phyloP scores from a whole-genome alignment of 2,888 invertebrate genomes.

The Alentia gelatinosa region DNA sequence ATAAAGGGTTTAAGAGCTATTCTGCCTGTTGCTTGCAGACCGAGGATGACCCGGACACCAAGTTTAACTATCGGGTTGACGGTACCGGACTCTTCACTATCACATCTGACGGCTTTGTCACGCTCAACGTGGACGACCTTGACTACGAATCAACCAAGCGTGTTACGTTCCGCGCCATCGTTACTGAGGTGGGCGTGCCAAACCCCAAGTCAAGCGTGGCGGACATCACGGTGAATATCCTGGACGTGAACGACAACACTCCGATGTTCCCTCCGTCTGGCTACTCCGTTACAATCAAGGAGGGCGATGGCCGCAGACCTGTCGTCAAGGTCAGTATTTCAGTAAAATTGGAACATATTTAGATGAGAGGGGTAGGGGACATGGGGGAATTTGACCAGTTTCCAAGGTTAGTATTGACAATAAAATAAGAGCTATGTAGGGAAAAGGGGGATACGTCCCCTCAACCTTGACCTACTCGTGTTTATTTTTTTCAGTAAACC shows the following conservation, averaged over 20 bases:
- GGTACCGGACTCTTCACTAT: constrained; percentile 61
- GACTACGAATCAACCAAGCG: constrained; percentile 63
- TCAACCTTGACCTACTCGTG: too few relatives aligned
- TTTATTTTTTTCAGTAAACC: too few relatives aligned
- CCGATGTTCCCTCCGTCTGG: constrained; percentile 70
- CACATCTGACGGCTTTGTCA: constrained; percentile 60
- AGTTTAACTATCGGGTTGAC: constrained; percentile 59
- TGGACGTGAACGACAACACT: constrained; percentile 74
- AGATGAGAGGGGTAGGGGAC: too few relatives aligned
- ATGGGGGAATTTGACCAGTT: too few relatives aligned
- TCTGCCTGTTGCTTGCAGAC: constrained; percentile 53
- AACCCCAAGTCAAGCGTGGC: constrained; percentile 66
- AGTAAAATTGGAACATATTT: too few relatives aligned
- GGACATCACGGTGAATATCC: constrained; percentile 69
- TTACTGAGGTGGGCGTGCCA: constrained; percentile 65
- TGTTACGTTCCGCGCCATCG: constrained; percentile 64
- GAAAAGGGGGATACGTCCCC: too few relatives aligned
- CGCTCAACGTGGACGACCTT: constrained; percentile 57
- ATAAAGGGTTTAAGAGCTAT: too few relatives aligned
- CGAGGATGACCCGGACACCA: constrained; percentile 55
- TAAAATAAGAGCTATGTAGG: too few relatives aligned
- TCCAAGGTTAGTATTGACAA: too few relatives aligned
- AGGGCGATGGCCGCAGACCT: constrained; percentile 58
- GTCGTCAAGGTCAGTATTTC: constrained; percentile 57
- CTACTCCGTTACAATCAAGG: constrained; percentile 66